Conservation (phyloP, 2,113 vertebrate genomes). For the Malurus cyaneus region DNA sequence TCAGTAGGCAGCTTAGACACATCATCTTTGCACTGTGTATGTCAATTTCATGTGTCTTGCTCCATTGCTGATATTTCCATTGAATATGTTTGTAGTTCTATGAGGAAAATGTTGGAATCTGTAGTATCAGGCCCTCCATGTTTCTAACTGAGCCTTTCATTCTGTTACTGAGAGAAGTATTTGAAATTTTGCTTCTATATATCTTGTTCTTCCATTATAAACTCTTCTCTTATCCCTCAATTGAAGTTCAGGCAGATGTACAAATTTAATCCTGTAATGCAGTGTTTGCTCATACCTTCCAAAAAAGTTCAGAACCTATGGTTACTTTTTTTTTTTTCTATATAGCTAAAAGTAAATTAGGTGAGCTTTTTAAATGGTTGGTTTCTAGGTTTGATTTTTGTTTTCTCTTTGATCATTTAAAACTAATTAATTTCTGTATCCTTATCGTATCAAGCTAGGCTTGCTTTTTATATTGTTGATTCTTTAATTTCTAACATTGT, state of each 20-base stretch:
- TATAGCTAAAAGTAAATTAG: background rate
- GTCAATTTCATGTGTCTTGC: background rate
- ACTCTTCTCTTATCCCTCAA: background rate
- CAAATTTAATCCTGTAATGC: background rate
- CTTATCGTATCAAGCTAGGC: background rate
- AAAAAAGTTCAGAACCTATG: background rate
- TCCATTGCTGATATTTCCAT: background rate
- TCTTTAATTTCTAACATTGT: background rate
- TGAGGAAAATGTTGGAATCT: background rate
- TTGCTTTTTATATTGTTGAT: background rate
- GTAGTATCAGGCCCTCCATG: background rate
- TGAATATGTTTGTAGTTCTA: background rate
- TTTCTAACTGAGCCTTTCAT: background rate
- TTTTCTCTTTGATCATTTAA: background rate
- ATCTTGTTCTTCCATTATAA: background rate
- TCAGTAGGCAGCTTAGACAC: background rate
- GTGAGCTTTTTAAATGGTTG: background rate
- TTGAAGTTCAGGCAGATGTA: background rate
- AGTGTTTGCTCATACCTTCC: background rate
- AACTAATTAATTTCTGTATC: background rate
- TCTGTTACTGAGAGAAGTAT: background rate
- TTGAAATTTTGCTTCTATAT: background rate
- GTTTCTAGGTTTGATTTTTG: background rate
- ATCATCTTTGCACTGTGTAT: background rate
- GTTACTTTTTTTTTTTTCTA: background rate